These are phyloP conservation scores for Romanogobio albipinnatus DNA, from an alignment of 2,113 vertebrate species.

Conservation along the genomic window DNA sequence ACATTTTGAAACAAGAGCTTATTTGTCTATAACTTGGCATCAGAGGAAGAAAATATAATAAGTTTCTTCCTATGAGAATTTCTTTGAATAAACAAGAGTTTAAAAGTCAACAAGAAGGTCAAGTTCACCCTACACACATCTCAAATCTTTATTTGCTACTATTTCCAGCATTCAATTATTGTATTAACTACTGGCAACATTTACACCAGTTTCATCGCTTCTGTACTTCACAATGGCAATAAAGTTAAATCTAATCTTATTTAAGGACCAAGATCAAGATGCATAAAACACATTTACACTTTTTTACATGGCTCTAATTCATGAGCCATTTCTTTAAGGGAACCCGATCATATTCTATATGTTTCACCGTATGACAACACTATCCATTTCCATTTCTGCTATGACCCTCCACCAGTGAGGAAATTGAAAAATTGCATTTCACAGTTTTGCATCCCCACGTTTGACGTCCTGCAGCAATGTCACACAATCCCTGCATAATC, in stretches of 20 bases:
- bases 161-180: neutral
- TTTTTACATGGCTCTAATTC: neutral
- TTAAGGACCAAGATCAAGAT: neutral
- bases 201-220: neutral
- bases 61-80: neutral
- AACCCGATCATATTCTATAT: neutral
- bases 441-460: slow-evolving; percentile 70
- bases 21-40: neutral
- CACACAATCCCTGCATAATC: slow-evolving; percentile 69
- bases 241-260: neutral
- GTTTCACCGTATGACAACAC: neutral
- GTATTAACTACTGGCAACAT: neutral
- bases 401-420: slow-evolving; percentile 69
- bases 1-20: neutral
- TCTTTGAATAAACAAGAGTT: neutral
- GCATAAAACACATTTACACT: neutral
- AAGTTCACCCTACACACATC: neutral
- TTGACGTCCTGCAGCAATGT: slow-evolving; percentile 67
- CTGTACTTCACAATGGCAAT: neutral
- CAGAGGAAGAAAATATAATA: neutral
- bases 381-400: slow-evolving; percentile 43
- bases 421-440: slow-evolving; percentile 75
- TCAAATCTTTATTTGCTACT: neutral
- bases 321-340: neutral
- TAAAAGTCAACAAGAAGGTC: neutral